Evolutionary conservation across 2,888 invertebrate species (phyloP).

Genomic region (Melieria omissa): DNA sequence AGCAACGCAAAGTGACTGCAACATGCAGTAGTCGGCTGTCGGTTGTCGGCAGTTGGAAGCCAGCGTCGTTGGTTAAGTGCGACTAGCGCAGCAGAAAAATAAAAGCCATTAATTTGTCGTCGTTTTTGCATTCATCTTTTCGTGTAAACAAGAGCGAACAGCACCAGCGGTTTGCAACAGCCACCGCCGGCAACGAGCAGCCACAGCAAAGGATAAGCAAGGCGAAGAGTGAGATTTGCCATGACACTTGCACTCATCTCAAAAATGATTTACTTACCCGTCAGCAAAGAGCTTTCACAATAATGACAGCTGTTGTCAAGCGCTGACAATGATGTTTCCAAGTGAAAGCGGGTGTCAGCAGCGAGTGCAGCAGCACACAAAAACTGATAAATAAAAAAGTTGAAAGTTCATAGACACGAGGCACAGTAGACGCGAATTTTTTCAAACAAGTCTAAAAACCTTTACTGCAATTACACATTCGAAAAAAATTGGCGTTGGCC

Average conservation of each 20-base stretch:
- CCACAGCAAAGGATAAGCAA: too few species aligned
- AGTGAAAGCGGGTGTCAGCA: background rate
- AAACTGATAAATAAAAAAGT: background rate
- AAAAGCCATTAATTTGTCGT: too few species aligned
- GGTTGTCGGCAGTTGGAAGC: background rate
- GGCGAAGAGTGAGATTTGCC: background rate
- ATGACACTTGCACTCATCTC: slow-evolving; percentile 45
- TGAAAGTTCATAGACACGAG: background rate
- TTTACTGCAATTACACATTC: too few species aligned
- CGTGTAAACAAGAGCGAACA: too few species aligned
- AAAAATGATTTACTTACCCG: slow-evolving; percentile 46
- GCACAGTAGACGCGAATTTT: background rate
- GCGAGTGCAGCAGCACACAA: background rate
- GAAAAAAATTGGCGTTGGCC: too few species aligned
- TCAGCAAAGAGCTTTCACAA: slow-evolving; percentile 4
- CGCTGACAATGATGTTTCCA: slow-evolving; percentile 22
- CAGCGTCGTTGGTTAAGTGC: background rate
- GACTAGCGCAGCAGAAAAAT: too few species aligned
- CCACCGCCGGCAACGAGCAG: too few species aligned
- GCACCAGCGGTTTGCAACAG: too few species aligned
- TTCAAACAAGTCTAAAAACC: too few species aligned
- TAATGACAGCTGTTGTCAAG: slow-evolving; percentile 22
- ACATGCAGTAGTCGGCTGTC: slow-evolving; percentile 38
- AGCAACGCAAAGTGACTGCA: slow-evolving; percentile 37
- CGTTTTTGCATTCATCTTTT: too few species aligned